A percentile compares a stretch with the other conserved stretches of the same genome.
phyloP scores from a whole-genome alignment of 1,140 invertebrate species.

The Scaptomyza montana region DNA sequence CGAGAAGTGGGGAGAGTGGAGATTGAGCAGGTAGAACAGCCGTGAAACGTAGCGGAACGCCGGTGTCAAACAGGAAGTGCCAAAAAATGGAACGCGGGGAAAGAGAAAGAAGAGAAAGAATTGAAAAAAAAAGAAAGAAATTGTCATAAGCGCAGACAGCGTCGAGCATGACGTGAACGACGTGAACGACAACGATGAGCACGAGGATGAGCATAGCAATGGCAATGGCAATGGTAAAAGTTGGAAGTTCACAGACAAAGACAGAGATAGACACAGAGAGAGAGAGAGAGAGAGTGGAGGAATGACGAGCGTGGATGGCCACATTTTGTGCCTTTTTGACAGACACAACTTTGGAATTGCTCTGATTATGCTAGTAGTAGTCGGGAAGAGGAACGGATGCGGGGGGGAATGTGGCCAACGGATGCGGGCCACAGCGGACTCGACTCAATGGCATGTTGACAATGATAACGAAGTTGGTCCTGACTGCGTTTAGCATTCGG shows the following conservation, averaged over 20 bases:
- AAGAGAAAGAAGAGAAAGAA: conserved; percentile 18
- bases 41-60: conserved; percentile 79
- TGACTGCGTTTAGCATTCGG: conserved; percentile 47
- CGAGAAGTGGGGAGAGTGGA: conserved; percentile 28
- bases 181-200: conserved; percentile 13
- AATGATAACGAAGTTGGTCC: conserved; percentile 80
- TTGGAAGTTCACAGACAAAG: background rate
- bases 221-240: background rate
- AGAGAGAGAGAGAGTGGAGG: background rate
- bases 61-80: conserved; percentile 79
- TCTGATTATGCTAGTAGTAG: conserved; percentile 68
- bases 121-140: conserved; percentile 1
- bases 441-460: conserved; percentile 79
- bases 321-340: conserved; percentile 78
- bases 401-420: background rate
- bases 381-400: conserved; percentile 1
- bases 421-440: conserved; percentile 24
- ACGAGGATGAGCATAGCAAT: background rate
- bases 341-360: conserved; percentile 78
- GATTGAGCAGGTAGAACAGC: conserved; percentile 35
- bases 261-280: too few species aligned
- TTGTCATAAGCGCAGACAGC: conserved; percentile 15
- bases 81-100: conserved; percentile 44
- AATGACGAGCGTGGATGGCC: conserved; percentile 44
- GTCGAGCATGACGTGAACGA: conserved; percentile 8